These are phyloP conservation scores for Petrocephalus schoutedeni DNA, from an alignment of 2,797 vertebrate species.

Conservation along the genomic window DNA sequence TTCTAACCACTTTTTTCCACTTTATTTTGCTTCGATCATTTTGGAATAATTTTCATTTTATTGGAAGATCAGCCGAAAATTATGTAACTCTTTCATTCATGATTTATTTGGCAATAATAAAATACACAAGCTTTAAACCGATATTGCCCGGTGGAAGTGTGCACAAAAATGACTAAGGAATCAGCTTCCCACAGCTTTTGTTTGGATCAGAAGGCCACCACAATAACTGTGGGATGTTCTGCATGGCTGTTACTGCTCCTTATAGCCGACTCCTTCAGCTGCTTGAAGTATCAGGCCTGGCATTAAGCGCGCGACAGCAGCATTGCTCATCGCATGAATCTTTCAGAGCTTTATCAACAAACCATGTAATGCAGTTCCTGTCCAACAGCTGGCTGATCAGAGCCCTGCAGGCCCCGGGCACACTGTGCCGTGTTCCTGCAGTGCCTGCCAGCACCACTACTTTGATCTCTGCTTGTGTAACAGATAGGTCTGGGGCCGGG, in stretches of 20 bases:
- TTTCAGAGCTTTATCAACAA: slow-evolving; percentile 57
- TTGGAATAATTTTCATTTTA: background rate
- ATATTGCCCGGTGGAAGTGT: background rate
- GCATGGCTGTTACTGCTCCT: slow-evolving; percentile 10
- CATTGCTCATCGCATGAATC: slow-evolving; percentile 68
- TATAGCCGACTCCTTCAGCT: slow-evolving; percentile 48
- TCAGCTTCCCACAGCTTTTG: background rate
- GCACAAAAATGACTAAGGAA: background rate
- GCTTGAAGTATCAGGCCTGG: slow-evolving; percentile 58
- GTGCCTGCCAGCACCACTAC: slow-evolving; percentile 45
- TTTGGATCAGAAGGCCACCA: background rate
- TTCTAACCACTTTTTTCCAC: background rate
- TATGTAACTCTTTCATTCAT: background rate
- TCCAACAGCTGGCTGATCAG: slow-evolving; percentile 58
- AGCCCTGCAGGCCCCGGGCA: background rate
- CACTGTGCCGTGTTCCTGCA: slow-evolving; percentile 11
- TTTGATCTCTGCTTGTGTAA: slow-evolving; percentile 73
- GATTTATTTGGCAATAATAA: background rate
- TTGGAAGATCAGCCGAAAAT: background rate
- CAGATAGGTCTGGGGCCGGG: slow-evolving; percentile 50
- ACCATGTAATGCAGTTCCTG: slow-evolving; percentile 61
- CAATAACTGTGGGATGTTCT: background rate
- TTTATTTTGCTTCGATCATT: background rate
- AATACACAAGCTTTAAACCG: background rate
- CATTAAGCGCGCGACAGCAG: slow-evolving; percentile 73